Base-by-base conservation (phyloP, 2,797 vertebrate species). In the Poeciliopsis paucimaculata region DNA sequence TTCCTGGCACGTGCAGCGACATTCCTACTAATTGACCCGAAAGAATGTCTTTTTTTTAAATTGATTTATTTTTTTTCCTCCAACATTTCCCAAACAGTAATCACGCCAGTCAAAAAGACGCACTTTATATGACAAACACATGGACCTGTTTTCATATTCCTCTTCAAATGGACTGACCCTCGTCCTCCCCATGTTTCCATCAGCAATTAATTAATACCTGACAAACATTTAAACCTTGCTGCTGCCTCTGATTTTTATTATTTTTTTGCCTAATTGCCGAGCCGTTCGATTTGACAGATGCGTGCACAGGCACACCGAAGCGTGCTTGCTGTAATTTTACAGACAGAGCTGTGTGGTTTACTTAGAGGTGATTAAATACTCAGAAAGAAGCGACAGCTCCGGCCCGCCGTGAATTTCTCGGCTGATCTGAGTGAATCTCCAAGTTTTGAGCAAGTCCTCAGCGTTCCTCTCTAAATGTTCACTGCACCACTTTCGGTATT, bases 161-260 rank as follows among this genome's bases (percentile, higher is more conserved):
- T 13, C 66, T 73, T 82, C 71, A 82, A 84, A 85, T 39, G 71
- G 82, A 81, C 81, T 86, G 89, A 91, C 88, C 91, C 77, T 77
- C 75, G 5, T 80, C 72, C 68, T 79, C 77, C 78, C 77, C 0
- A 9, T 66, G 79, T 87, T 88, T 84, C 81, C 84, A 77, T 91
- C 86, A 80, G 86, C 81, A 60, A 73, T 88, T 91, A 91, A 92
- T 92, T 86, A 90, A 80, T 86, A 86, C 88, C 88, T 92, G 90
- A 70, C 87, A 90, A 87, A 82, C 81, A 85, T 85, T 73, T 87
- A 75, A 92, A 89, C 87, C 81, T 78, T 18, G 11, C 77, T 43
- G 83, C 84, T 79, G 86, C 79, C 85, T 87, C 85, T 88, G 18
- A 75, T 79, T 90, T 90, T 23, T 20, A 2, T 43, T 15, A 13